Evolutionary conservation across 2,888 invertebrate species (phyloP).

Genomic region (Acrobeloides nanus): DNA sequence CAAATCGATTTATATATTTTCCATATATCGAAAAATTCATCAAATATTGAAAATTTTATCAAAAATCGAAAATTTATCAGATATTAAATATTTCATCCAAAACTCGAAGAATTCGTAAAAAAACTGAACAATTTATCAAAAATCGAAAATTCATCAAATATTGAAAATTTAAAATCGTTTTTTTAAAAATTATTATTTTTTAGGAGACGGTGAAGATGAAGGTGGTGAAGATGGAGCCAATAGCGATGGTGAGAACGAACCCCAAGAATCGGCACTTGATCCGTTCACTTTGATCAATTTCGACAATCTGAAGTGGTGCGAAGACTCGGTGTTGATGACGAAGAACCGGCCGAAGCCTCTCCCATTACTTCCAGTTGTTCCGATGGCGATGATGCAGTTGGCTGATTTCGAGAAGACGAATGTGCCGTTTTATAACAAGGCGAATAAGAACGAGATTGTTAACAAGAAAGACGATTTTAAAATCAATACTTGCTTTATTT

Average conservation of each 20-base stretch:
- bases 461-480: slow-evolving; percentile 57
- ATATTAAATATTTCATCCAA: no score
- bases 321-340: not conserved
- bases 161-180: no score
- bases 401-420: slow-evolving; percentile 54
- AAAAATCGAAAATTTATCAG: no score
- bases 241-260: slow-evolving; percentile 3
- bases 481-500: slow-evolving; percentile 53
- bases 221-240: slow-evolving; percentile 13
- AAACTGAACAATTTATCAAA: no score
- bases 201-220: slow-evolving; percentile 8
- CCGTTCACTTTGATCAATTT: slow-evolving; percentile 1
- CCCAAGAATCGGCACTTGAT: no score
- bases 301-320: not conserved
- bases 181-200: no score
- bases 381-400: slow-evolving; percentile 52
- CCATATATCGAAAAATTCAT: no score
- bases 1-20: no score
- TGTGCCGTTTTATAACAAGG: slow-evolving; percentile 51
- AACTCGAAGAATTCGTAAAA: no score
- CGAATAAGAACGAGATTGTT: slow-evolving; percentile 47
- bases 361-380: slow-evolving; percentile 35
- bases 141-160: no score
- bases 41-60: no score
- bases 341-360: slow-evolving; percentile 4